A percentile compares a stretch with the other conserved stretches of the same genome.
Evolutionary conservation across 1,140 invertebrate genomes (phyloP).

Genomic region (Zaprionus davidi): DNA sequence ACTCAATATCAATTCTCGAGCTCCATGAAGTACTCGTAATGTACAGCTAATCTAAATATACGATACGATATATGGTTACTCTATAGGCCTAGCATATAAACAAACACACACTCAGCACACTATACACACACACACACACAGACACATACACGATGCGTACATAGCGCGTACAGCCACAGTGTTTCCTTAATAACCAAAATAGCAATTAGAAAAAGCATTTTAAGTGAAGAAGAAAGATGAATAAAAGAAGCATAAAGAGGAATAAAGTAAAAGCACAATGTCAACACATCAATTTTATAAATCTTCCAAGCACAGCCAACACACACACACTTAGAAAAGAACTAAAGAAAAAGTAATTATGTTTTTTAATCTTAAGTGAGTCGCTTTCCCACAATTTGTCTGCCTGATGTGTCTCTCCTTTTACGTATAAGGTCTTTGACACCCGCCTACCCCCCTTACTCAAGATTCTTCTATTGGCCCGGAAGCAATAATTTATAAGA

Average conservation of each 20-base stretch:
- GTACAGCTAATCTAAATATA: constrained; percentile 70
- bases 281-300: constrained; percentile 21
- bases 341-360: constrained; percentile 13
- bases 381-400: not conserved
- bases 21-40: constrained; percentile 60
- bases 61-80: constrained; percentile 34
- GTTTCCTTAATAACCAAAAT: constrained; percentile 75
- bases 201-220: constrained; percentile 62
- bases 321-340: constrained; percentile 10
- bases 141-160: constrained; percentile 11
- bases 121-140: constrained; percentile 29
- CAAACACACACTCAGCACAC: constrained; percentile 27
- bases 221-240: constrained; percentile 27
- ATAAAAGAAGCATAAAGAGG: constrained; percentile 2
- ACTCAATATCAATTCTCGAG: constrained; percentile 37
- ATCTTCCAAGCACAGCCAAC: constrained; percentile 33
- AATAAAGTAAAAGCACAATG: constrained; percentile 8
- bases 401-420: not conserved
- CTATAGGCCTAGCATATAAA: constrained; percentile 65
- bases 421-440: not conserved
- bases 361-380: constrained; percentile 24
- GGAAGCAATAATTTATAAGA: constrained; percentile 37
- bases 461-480: constrained; percentile 27
- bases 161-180: constrained; percentile 28
- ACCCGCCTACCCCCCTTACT: not conserved